Evolutionary conservation across 2,797 vertebrate genomes (phyloP), one percentile per base, ranked within the genome.

Genomic region (Labroides dimidiatus): DNA sequence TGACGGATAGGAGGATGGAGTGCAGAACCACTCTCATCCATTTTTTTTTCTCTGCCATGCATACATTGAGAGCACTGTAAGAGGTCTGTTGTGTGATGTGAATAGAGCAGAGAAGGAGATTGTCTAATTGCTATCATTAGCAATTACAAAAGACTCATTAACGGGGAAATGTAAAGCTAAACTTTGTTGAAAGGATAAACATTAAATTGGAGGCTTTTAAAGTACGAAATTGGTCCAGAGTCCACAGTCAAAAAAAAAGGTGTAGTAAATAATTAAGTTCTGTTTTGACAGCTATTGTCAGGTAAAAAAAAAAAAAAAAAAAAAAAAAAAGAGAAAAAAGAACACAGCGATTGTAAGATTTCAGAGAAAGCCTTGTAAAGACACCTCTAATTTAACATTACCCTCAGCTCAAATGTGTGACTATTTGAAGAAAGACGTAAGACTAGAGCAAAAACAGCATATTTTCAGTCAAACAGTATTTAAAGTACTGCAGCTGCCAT

Each of bases 101-200:
- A 82, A 81, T 59, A 72, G 74, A 77, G 66, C 75, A 80, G 51
- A 72, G 68, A 76, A 82, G 70, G 53, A 27, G 13, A 58, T 67
- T 72, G 33, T 74, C 64, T 80, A 84, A 87, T 85, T 85, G 59
- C 45, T 44, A 72, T 72, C 69, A 86, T 84, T 85, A 87, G 62
- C 70, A 79, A 80, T 83, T 80, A 77, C 82, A 85, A 85, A 87
- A 79, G 54, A 72, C 50, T 69, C 51, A 82, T 81, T 75, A 83
- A 85, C 58, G 51, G 61, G 54, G 59, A 82, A 80, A 39, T 60
- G 58, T 79, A 52, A 75, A 71, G 75, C 83, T 50, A 51, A 59
- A 87, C 69, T 69, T 67, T 41, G 33, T 30, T 49, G 54, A 64
- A 50, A 69, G 51, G 27, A 85, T 37, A 64, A 14, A 43, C 51